These are phyloP conservation scores for Yponomeuta sedellus DNA, from an alignment of 2,888 invertebrate genomes.

Conservation along the genomic window DNA sequence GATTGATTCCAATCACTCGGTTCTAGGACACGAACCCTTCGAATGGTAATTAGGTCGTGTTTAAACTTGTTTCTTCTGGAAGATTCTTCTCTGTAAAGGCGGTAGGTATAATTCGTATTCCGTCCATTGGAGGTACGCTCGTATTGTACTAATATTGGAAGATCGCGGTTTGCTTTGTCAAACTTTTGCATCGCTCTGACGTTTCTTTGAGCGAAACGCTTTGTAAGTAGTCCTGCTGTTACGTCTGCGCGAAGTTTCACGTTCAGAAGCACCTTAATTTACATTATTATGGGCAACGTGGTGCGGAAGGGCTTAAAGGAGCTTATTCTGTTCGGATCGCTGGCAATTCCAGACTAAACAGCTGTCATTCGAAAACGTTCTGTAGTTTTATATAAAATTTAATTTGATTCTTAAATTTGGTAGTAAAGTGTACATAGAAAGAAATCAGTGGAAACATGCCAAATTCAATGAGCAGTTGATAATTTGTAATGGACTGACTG, in stretches of 20 bases:
- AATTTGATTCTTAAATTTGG: no score
- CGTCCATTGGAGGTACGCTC: neutral
- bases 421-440: no score
- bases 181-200: neutral
- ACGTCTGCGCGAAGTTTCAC: neutral
- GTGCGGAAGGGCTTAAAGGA: no score
- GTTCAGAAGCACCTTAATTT: neutral
- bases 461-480: no score
- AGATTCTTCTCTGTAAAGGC: neutral
- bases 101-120: neutral
- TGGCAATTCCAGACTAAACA: no score
- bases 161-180: neutral
- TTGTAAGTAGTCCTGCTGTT: neutral
- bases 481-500: no score
- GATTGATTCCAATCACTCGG: no score
- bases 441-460: no score
- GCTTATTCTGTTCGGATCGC: no score
- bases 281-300: neutral
- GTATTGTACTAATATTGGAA: neutral
- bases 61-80: neutral
- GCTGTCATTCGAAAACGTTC: no score
- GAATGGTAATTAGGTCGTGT: neutral
- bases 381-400: no score
- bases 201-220: neutral
- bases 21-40: no score